A percentile compares a stretch with the other conserved stretches of the same genome.
Conservation (phyloP, 2,113 vertebrate genomes). For the Pleuronectes platessa region DNA sequence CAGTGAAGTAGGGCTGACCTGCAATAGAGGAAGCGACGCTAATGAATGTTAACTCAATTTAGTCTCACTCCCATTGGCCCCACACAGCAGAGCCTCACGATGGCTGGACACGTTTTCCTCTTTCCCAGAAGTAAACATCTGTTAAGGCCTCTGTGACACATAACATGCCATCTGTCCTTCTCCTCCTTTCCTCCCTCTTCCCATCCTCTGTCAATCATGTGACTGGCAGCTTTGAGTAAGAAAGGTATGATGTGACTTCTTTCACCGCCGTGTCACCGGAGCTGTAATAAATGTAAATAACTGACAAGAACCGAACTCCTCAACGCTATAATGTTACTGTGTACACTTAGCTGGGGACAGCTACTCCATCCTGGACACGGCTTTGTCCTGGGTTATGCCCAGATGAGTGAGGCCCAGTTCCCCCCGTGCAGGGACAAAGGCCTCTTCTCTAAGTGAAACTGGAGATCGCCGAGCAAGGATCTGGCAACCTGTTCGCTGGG, state of each 20-base stretch:
- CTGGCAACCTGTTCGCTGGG: slow-evolving; percentile 69
- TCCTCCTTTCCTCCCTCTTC: not conserved
- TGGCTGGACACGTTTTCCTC: slow-evolving; percentile 60
- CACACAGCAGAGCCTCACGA: slow-evolving; percentile 55
- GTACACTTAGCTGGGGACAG: slow-evolving; percentile 42
- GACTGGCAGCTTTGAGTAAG: slow-evolving; percentile 43
- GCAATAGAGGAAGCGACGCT: slow-evolving; percentile 47
- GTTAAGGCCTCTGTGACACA: slow-evolving; percentile 59
- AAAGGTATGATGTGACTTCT: slow-evolving; percentile 18
- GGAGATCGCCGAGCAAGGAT: slow-evolving; percentile 73
- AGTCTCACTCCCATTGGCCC: slow-evolving; percentile 40
- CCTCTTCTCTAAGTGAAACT: slow-evolving; percentile 70
- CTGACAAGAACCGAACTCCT: slow-evolving; percentile 48
- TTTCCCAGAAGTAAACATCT: slow-evolving; percentile 75
- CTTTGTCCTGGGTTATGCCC: slow-evolving; percentile 31
- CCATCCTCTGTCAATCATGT: slow-evolving; percentile 36
- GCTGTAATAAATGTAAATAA: slow-evolving; percentile 55
- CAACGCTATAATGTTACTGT: slow-evolving; percentile 58
- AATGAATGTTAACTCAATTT: slow-evolving; percentile 74
- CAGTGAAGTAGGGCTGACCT: slow-evolving; percentile 34
- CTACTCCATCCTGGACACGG: slow-evolving; percentile 33
- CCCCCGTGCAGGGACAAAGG: slow-evolving; percentile 66
- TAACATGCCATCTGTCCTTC: slow-evolving; percentile 66
- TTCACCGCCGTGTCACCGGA: slow-evolving; percentile 4
- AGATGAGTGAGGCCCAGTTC: slow-evolving; percentile 50